A percentile compares a stretch with the other conserved stretches of the same genome.
Conservation (phyloP, 2,113 vertebrate genomes). For the Cygnus atratus region DNA sequence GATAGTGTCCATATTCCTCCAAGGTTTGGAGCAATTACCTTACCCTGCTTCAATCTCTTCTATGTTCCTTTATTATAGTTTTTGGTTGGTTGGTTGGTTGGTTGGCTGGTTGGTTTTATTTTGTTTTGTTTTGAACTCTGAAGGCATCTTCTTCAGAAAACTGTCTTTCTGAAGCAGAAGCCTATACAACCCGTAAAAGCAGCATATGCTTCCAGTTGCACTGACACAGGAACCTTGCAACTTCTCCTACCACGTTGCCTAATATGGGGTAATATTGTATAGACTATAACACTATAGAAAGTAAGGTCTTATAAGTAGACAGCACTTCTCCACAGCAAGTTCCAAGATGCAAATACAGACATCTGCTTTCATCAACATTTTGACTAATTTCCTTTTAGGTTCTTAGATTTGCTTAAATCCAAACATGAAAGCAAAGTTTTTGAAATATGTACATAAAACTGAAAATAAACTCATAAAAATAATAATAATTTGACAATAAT, state of each 20-base stretch:
- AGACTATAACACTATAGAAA: not conserved
- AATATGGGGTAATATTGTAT: not conserved
- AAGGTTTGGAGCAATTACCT: not conserved
- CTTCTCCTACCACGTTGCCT: not conserved
- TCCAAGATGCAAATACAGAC: not conserved
- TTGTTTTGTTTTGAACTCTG: not conserved
- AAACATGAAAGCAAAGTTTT: not conserved
- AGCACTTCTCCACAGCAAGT: not conserved
- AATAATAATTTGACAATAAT: not conserved
- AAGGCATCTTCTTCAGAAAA: not conserved
- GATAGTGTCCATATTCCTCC: not conserved
- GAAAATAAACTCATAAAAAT: not conserved
- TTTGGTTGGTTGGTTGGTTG: not conserved
- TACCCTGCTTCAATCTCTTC: not conserved
- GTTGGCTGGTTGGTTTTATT: not conserved
- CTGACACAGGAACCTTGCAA: accelerated
- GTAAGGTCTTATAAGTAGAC: not conserved
- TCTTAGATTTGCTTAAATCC: not conserved
- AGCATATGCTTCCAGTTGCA: not conserved
- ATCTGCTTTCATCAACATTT: not conserved
- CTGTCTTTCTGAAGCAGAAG: not conserved
- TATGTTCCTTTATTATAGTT: not conserved
- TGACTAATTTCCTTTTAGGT: not conserved
- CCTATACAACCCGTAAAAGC: not conserved
- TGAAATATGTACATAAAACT: not conserved